Percentiles rank a stretch among this genome's conserved stretches.
Conservation (phyloP, 2,113 vertebrate species). For the Amazona guildingii region DNA sequence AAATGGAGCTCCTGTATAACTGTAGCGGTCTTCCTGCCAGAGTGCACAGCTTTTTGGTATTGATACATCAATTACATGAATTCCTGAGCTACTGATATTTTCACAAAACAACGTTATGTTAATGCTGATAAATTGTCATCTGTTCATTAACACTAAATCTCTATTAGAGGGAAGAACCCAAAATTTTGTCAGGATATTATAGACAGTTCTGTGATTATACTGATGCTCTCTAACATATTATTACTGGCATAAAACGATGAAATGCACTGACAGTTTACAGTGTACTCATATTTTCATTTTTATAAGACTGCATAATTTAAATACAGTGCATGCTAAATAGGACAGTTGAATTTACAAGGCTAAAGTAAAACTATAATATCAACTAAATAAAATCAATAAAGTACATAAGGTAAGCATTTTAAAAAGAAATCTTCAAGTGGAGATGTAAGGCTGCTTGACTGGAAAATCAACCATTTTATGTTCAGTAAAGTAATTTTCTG, state of each 20-base stretch:
- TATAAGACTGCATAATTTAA: neutral
- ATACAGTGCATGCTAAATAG: neutral
- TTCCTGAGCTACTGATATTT: neutral
- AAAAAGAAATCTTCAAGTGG: neutral
- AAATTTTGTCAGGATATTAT: neutral
- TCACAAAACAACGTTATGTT: neutral
- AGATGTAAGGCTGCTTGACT: neutral
- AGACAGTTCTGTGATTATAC: neutral
- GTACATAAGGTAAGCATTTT: neutral
- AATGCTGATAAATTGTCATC: neutral
- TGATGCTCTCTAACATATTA: neutral
- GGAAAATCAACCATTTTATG: neutral
- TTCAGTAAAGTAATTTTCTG: neutral
- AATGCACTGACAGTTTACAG: neutral
- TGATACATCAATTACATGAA: neutral
- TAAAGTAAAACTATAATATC: neutral
- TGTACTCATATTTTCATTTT: neutral
- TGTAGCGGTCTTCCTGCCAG: neutral
- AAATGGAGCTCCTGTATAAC: neutral
- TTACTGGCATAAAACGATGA: neutral
- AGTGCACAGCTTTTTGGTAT: neutral
- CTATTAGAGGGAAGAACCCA: neutral
- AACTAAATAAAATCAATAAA: neutral
- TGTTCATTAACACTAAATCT: neutral
- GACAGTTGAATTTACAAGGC: neutral